A percentile compares a stretch with the other conserved stretches of the same genome.
Evolutionary conservation across 2,888 invertebrate genomes (phyloP).

Genomic region (Sphinx pinastri): DNA sequence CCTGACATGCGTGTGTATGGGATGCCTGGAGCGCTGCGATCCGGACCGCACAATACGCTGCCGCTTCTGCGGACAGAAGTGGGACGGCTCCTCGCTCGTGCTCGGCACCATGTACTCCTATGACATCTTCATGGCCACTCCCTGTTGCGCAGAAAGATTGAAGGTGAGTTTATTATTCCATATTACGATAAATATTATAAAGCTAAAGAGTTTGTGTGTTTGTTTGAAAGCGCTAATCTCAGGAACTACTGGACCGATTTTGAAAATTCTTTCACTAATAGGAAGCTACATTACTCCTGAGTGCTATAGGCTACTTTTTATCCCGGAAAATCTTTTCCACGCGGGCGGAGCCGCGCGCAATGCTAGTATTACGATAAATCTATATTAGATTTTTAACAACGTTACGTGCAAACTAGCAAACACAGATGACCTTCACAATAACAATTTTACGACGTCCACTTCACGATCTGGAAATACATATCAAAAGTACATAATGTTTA

Average conservation of each 20-base stretch:
- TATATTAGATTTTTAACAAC: background rate
- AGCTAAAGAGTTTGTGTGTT: too few relatives aligned
- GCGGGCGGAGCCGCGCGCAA: too few relatives aligned
- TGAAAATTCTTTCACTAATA: too few relatives aligned
- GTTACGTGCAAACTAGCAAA: background rate
- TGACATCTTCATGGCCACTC: conserved; percentile 98
- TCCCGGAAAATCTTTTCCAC: too few relatives aligned
- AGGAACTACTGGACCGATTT: too few relatives aligned
- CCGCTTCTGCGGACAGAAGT: conserved; percentile 92
- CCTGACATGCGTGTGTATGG: conserved; percentile 97
- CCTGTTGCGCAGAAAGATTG: conserved; percentile 96
- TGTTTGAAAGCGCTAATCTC: too few relatives aligned
- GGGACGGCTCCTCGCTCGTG: conserved; percentile 97
- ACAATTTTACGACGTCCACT: background rate
- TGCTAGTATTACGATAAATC: background rate
- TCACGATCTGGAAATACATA: background rate
- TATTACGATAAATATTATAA: background rate
- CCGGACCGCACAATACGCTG: conserved; percentile 90
- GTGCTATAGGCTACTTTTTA: too few relatives aligned
- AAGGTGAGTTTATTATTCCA: conserved; percentile 84
- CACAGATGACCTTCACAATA: background rate
- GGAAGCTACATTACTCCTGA: too few relatives aligned
- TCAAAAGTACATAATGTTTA: conserved; percentile 3
- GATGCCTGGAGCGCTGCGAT: conserved; percentile 93
- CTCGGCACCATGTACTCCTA: conserved; percentile 99